phyloP scores from a whole-genome alignment of 2,113 vertebrate species.

The Hepsetus odoe region DNA sequence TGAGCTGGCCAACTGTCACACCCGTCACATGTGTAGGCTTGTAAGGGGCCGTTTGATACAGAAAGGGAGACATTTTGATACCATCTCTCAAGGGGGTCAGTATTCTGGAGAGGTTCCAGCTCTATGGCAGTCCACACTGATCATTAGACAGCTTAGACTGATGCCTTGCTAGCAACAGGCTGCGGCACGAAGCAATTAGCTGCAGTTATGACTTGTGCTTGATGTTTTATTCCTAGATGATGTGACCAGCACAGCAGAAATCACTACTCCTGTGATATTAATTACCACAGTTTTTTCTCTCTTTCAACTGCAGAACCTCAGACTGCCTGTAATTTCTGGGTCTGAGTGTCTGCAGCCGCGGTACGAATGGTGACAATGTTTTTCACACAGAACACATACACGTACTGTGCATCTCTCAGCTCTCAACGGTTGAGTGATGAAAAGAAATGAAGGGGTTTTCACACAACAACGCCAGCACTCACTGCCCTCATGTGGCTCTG shows the following conservation, averaged over 20 bases:
- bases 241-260: background rate
- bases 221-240: background rate
- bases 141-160: background rate
- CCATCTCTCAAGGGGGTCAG: background rate
- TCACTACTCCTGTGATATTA: background rate
- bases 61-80: background rate
- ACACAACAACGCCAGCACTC: conserved; percentile 23
- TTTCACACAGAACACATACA: background rate
- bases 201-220: background rate
- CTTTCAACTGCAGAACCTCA: background rate
- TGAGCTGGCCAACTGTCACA: background rate
- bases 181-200: background rate
- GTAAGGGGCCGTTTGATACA: conserved; percentile 17
- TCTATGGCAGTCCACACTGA: background rate
- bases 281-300: background rate
- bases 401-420: background rate
- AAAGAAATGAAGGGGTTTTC: background rate
- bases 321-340: background rate
- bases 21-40: background rate
- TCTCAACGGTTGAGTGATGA: background rate
- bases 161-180: background rate
- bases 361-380: background rate
- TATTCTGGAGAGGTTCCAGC: background rate
- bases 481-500: conserved; percentile 40
- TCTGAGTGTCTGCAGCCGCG: background rate